Conservation (phyloP, 2,113 vertebrate genomes). For the Marmota flaviventris region DNA sequence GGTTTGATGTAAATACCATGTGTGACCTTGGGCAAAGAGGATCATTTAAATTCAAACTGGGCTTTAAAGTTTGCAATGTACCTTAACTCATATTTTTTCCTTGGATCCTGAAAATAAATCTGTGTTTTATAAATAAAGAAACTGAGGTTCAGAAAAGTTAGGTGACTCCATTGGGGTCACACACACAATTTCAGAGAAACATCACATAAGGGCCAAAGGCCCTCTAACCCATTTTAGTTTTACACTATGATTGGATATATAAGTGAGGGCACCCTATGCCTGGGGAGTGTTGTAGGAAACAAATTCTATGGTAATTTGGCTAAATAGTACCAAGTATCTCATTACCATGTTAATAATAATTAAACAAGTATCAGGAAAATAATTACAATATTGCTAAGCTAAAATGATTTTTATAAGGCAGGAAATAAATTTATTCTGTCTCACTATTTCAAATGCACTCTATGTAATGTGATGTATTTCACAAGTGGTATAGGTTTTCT, state of each 20-base stretch:
- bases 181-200: not conserved
- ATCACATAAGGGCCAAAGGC: not conserved
- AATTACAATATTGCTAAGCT: constrained; percentile 18
- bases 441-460: not conserved
- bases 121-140: not conserved
- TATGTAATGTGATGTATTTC: constrained; percentile 1
- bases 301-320: not conserved
- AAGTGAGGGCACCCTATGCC: not conserved
- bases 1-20: not conserved
- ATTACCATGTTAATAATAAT: constrained; percentile 26
- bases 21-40: not conserved
- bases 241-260: not conserved
- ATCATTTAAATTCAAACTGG: not conserved
- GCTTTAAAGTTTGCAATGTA: not conserved
- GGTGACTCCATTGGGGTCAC: not conserved
- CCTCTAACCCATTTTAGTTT: not conserved
- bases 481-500: not conserved
- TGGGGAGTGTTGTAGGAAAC: constrained; percentile 20
- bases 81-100: not conserved
- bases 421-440: constrained; percentile 11
- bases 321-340: constrained; percentile 19
- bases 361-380: constrained; percentile 47
- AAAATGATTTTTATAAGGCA: constrained; percentile 42
- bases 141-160: not conserved
- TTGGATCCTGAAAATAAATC: constrained; percentile 30